Base-by-base conservation (phyloP, 37 sponge, comb jelly and placozoan species). In the Axinella damicornis region DNA sequence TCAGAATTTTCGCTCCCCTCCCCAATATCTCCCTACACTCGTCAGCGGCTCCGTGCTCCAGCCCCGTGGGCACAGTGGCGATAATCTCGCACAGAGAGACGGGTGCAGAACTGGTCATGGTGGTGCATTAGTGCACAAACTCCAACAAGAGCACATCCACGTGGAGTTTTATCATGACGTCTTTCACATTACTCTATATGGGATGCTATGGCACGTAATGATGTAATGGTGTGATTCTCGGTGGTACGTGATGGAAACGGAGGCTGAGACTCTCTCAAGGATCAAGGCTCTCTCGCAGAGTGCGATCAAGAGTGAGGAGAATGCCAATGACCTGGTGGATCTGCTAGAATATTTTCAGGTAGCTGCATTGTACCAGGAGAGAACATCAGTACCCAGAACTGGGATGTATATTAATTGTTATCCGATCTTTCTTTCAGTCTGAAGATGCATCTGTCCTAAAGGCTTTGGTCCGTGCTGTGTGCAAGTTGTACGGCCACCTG, bases 1-100 rank as follows among this genome's bases (percentile, higher is more conserved):
- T 71, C 27, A 27, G 32, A 39, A 53, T 27, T 27, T 20, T 20
- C 6, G 41, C 78, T 22, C 1, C 17, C 18, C 62, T 70, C 18
- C 79, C 79, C 46, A 92, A 70, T 25, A 83, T 19, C 58, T 82
- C 81, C 22, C 33, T 15, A 37, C 82, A 80, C 65, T 93, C 94
- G 39, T 93, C 84, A 77, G 77, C 56, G 15, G 94, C 94, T 31
- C 71, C 67, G 13, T 2, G 16, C 73, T 93, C 94, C 59, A 93
- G 58, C 20, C 94, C 94, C 71, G 90, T 93, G 21, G 90, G 90
- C 14, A 93, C 87, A 24, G 94, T 89, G 17, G 81, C 93, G n/a
- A 15, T 35, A 21, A 82, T 6, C 32, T 40, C 13, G 58, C 70
- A 81, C 61, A 80, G 6, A 27, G 59, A 39, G 2, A 46, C 53